phyloP scores from a whole-genome alignment of 2,888 invertebrate species.

The Conomelus anceps region DNA sequence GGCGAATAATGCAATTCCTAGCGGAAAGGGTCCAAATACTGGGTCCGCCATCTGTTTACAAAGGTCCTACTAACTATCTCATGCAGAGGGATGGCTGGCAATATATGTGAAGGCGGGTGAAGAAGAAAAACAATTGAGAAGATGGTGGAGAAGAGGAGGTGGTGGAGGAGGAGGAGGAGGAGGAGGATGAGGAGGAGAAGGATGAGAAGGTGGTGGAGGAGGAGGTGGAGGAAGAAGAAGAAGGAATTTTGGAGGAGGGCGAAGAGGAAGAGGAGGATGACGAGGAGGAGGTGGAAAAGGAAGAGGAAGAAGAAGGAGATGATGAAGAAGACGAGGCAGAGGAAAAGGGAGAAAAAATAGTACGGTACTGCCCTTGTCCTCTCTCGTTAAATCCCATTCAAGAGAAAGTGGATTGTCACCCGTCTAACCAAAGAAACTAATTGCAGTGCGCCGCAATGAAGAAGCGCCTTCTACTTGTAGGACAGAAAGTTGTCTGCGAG shows the following conservation, averaged over 20 bases:
- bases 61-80: not conserved
- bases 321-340: not conserved
- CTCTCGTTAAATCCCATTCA: conserved; percentile 8
- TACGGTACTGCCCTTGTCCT: not conserved
- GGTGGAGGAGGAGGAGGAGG: not conserved
- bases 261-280: no score
- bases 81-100: not conserved
- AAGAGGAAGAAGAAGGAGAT: not conserved
- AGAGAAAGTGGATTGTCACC: not conserved
- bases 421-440: not conserved
- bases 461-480: not conserved
- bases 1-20: not conserved
- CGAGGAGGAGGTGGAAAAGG: not conserved
- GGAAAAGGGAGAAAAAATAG: not conserved
- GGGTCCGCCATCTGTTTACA: not conserved
- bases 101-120: no score
- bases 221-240: not conserved
- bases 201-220: no score
- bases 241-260: not conserved
- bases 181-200: no score
- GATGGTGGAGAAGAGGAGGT: not conserved
- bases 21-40: not conserved
- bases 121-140: no score
- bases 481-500: not conserved
- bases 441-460: not conserved